A percentile compares a stretch with the other conserved stretches of the same genome.
phyloP scores from a whole-genome alignment of 2,888 invertebrate genomes.

The Julus scanicus region DNA sequence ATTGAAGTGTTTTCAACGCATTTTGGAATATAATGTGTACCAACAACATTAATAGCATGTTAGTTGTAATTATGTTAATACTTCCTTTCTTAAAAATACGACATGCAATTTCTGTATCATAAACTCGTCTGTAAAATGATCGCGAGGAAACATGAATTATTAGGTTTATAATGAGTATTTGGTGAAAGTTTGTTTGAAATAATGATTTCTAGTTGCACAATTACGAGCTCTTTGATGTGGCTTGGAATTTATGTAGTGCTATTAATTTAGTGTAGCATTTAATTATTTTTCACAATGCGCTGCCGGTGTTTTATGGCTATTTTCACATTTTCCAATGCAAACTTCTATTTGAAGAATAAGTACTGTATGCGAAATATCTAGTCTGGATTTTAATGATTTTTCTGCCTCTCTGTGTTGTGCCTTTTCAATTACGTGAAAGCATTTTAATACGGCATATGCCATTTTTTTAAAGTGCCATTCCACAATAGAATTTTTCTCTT shows the following conservation, averaged over 20 bases:
- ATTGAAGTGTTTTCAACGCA: too few relatives aligned
- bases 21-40: too few relatives aligned
- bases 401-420: not conserved
- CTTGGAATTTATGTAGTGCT: conserved; percentile 15
- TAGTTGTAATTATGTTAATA: not conserved
- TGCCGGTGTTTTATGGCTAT: not conserved
- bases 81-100: not conserved
- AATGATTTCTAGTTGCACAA: not conserved
- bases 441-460: conserved; percentile 37
- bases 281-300: not conserved
- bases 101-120: not conserved
- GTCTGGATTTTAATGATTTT: conserved; percentile 16
- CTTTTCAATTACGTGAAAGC: conserved; percentile 44
- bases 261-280: conserved; percentile 12
- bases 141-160: not conserved
- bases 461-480: conserved; percentile 10
- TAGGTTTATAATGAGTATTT: not conserved
- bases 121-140: not conserved
- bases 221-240: not conserved
- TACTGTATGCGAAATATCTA: not conserved
- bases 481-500: not conserved
- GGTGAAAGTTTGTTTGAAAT: not conserved
- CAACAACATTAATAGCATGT: too few relatives aligned
- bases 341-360: not conserved
- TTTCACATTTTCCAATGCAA: not conserved